Base-by-base conservation (phyloP, 2,113 vertebrate species). In the Rhinolophus sinicus region DNA sequence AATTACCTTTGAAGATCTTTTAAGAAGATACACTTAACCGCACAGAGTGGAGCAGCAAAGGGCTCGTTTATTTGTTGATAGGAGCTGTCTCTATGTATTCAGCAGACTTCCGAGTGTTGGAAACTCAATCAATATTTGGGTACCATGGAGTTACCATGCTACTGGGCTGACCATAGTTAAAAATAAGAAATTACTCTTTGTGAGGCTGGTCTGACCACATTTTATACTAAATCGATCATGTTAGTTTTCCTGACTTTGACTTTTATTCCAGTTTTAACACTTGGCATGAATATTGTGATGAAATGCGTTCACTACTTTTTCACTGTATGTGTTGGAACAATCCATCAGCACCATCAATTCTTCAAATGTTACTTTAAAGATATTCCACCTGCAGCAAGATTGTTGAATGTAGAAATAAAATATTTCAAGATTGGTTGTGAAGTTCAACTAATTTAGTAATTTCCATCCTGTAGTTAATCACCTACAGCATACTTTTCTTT, bases 121-220 rank as follows among this genome's bases (percentile, higher is more conserved):
- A 98, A 98, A 98, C 97, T 70, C 96, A 94, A 97, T 98, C 97
- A 98, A 97, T 98, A 98, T 98, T 98, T 98, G 98, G 98, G 96
- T 98, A 94, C 94, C 85, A 95, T 0, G 0, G 70, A 98, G 98
- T 98, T 98, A 98, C 98, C 97, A 98, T 93, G 98, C 96, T 97
- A 94, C 97, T 97, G 93, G 38, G 94, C 88, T 97, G 35, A 2
- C 90, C 0, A 72, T 24, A 96, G 95, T 95, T 77, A 93, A 95
- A 0, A 3, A 97, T 96, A 94, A 98, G 75, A 44, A 91, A 83
- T 44, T 65, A 69, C 67, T 90, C 78, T 84, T 44, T 22, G 75
- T 58, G 35, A 93, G 82, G 30, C 1, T 8, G 88, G 90, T 72
- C 64, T 81, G 80, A 50, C 64, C 26, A 47, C 35, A 64, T 84